Base-by-base conservation (phyloP, 2,888 invertebrate genomes). In the Ceratothoa steindachneri region DNA sequence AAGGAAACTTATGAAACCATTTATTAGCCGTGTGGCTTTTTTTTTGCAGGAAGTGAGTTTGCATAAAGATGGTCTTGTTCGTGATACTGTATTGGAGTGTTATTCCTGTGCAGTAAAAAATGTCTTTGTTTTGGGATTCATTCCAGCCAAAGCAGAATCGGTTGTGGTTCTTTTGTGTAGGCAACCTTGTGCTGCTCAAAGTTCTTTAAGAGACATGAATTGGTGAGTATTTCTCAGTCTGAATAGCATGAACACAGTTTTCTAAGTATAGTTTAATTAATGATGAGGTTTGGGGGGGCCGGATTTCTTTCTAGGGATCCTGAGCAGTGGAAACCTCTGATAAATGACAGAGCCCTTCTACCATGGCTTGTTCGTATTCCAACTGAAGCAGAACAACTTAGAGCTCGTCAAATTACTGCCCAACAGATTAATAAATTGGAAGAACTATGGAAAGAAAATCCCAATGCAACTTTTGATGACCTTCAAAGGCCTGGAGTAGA, bases 281-380 rank as follows among this genome's bases (percentile, higher is more conserved):
- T 22, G 19, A 55, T 69, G 70, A 51, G 4, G 12, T n/a, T 68
- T 22, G 1, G n/a, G n/a, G n/a, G n/a, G n/a, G 15, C 41, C 15
- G 41, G 15, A 41, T 9, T 41, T 41, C 15, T 41, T 73, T 74
- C 15, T 75, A 87, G 87, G 94, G 97, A 98, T 86, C 97, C 97
- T 84, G 95, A 95, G 80, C 95, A 97, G 83, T 98, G 98, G 98
- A 97, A 97, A 85, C 97, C 98, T 0, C 86, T 99, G 80, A 99
- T 99, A 84, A 91, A 93, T 81, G 98, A 98, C 85, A 92, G 97
- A 12, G 93, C 94, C 81, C 96, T 99, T 83, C 86, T 99, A 64
- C 90, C 95, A 0, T 99, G 99, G 99, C 86, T 99, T 70, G 97
- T 97, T 0, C 96, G 96, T 85, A 91, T 96, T n/a, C 99, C 99